Conservation (phyloP, 2,113 vertebrate species). For the Microcebus ravelobensis region DNA sequence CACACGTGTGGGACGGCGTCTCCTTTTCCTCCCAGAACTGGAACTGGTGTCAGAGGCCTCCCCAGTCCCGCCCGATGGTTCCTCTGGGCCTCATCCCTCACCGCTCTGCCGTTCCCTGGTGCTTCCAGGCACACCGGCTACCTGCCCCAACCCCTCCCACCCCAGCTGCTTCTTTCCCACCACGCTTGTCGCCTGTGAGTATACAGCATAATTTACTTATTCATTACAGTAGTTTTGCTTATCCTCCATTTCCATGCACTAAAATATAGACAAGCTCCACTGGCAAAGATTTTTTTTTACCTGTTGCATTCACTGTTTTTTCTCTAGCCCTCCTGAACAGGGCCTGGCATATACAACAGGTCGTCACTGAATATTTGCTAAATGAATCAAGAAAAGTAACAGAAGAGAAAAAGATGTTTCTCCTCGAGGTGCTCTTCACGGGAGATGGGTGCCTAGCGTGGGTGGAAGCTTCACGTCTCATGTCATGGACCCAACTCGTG, state of each 20-base stretch:
- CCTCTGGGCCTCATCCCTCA: neutral
- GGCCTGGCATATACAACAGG: neutral
- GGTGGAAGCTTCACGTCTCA: neutral
- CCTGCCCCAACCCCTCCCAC: neutral
- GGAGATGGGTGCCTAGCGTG: no score
- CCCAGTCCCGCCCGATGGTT: neutral
- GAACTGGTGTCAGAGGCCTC: no score
- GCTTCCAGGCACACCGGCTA: no score
- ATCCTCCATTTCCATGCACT: neutral
- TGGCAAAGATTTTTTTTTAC: neutral
- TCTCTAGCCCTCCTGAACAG: neutral
- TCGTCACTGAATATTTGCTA: neutral
- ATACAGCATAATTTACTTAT: neutral
- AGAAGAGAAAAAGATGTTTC: neutral
- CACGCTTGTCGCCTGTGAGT: no score
- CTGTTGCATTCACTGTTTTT: neutral
- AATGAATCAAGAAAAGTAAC: neutral
- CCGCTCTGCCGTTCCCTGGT: neutral
- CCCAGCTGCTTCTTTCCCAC: neutral
- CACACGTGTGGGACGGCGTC: rapidly evolving
- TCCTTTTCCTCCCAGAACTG: neutral
- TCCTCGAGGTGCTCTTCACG: neutral
- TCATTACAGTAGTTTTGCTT: neutral
- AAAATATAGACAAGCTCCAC: neutral
- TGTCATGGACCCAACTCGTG: no score